Conservation (phyloP, 2,113 vertebrate species). For the Pluvianellus socialis region DNA sequence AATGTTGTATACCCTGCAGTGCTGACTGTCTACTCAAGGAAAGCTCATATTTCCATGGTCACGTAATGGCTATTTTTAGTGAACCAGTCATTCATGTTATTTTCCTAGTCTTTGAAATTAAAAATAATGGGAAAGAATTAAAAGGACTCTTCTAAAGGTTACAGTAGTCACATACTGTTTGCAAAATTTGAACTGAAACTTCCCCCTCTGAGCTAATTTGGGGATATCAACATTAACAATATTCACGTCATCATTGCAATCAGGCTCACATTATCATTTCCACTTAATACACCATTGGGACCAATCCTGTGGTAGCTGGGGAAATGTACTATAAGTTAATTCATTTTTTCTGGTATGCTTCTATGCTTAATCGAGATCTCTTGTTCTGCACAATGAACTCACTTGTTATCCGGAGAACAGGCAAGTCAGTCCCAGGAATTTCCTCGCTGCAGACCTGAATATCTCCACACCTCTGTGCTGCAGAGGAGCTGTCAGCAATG, state of each 20-base stretch:
- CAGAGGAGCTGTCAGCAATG: not conserved
- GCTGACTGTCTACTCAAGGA: slow-evolving; percentile 10
- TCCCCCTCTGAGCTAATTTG: slow-evolving; percentile 9
- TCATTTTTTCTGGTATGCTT: slow-evolving; percentile 19
- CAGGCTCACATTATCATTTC: slow-evolving; percentile 49
- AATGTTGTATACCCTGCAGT: not conserved
- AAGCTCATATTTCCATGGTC: slow-evolving; percentile 30
- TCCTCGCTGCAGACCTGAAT: not conserved
- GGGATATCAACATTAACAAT: slow-evolving; percentile 48
- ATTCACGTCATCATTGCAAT: slow-evolving; percentile 39
- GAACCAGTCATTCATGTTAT: slow-evolving; percentile 28
- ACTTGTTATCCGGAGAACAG: slow-evolving; percentile 1
- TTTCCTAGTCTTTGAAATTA: not conserved
- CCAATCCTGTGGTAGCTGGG: slow-evolving; percentile 21
- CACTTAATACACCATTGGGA: slow-evolving; percentile 47
- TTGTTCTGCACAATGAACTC: slow-evolving; percentile 20
- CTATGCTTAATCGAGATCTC: slow-evolving; percentile 26
- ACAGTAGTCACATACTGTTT: not conserved
- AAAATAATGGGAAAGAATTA: slow-evolving; percentile 17
- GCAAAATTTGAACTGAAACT: slow-evolving; percentile 9
- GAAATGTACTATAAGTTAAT: slow-evolving; percentile 41
- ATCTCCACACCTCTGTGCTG: not conserved
- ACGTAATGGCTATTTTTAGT: slow-evolving; percentile 40
- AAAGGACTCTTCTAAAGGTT: slow-evolving; percentile 31
- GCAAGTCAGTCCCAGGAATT: not conserved